These are phyloP conservation scores for Lagopus leucura DNA, from an alignment of 2,113 vertebrate genomes.

Conservation along the genomic window DNA sequence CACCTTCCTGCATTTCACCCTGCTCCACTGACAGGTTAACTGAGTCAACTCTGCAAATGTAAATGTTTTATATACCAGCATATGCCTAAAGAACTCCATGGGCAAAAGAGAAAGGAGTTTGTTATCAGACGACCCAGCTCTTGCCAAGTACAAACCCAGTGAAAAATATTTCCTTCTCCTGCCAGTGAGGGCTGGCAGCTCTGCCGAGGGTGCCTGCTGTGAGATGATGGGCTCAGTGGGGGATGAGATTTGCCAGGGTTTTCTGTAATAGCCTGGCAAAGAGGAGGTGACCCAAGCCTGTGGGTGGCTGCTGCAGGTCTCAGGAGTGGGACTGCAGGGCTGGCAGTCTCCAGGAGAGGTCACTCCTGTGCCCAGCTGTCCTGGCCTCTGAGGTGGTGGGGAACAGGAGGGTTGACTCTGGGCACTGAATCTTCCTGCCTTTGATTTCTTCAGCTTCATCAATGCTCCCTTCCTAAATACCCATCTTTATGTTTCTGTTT, in stretches of 20 bases:
- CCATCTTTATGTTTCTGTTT: neutral
- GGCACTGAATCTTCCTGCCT: neutral
- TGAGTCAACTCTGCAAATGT: neutral
- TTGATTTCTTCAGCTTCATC: neutral
- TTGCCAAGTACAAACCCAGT: neutral
- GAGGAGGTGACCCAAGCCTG: neutral
- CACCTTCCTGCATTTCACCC: neutral
- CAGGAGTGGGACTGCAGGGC: neutral
- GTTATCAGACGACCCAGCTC: neutral
- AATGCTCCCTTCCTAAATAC: neutral
- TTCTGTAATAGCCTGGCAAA: neutral
- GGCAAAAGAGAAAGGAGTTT: neutral
- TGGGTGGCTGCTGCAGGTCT: neutral
- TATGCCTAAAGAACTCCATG: neutral
- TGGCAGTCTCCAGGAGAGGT: constrained; percentile 62
- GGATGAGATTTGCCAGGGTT: neutral
- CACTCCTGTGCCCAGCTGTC: constrained; percentile 8
- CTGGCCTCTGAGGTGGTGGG: fast-evolving
- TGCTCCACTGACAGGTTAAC: neutral
- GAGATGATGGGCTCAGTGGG: neutral
- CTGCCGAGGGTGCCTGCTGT: fast-evolving
- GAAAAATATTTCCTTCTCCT: neutral
- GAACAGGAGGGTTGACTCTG: neutral
- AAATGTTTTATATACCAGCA: neutral
- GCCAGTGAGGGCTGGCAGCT: neutral